Evolutionary conservation across 2,888 invertebrate genomes (phyloP).

Genomic region (Sabatieria punctata): DNA sequence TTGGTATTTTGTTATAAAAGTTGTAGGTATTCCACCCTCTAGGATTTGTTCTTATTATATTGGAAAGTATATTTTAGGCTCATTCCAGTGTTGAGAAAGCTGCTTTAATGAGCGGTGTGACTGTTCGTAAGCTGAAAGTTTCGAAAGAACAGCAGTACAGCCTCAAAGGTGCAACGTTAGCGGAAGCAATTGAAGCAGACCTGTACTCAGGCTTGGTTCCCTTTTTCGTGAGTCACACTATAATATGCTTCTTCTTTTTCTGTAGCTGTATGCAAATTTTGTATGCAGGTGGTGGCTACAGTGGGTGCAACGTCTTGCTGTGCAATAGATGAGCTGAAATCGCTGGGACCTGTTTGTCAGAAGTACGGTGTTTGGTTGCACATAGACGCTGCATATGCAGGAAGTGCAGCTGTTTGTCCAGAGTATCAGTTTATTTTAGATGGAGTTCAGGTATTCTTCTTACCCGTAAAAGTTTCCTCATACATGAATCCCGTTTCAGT

Average conservation of each 20-base stretch:
- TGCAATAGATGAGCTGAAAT: conserved; percentile 73
- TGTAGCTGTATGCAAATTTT: no score
- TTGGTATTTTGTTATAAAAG: no score
- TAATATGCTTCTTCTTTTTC: no score
- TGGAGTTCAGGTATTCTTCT: conserved; percentile 57
- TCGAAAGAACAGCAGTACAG: conserved; percentile 45
- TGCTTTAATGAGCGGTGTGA: conserved; percentile 58
- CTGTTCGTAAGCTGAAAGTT: conserved; percentile 51
- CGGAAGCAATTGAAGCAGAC: conserved; percentile 40
- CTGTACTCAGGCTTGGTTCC: not conserved
- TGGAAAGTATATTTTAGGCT: conserved; percentile 45
- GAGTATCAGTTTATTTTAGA: conserved; percentile 76
- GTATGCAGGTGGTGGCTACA: conserved; percentile 76
- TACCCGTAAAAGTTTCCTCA: no score
- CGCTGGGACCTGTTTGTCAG: conserved; percentile 47
- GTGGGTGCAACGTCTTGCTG: conserved; percentile 92
- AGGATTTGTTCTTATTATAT: no score
- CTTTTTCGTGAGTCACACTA: conserved; percentile 1
- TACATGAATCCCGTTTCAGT: no score
- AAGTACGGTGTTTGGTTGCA: conserved; percentile 79
- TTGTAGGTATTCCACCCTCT: no score
- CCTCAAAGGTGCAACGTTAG: conserved; percentile 50
- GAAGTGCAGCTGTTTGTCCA: conserved; percentile 79
- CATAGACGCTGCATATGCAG: conserved; percentile 94
- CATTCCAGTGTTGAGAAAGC: conserved; percentile 79